These are phyloP conservation scores for Emberiza fucata DNA, from an alignment of 2,113 vertebrate species.

Conservation along the genomic window DNA sequence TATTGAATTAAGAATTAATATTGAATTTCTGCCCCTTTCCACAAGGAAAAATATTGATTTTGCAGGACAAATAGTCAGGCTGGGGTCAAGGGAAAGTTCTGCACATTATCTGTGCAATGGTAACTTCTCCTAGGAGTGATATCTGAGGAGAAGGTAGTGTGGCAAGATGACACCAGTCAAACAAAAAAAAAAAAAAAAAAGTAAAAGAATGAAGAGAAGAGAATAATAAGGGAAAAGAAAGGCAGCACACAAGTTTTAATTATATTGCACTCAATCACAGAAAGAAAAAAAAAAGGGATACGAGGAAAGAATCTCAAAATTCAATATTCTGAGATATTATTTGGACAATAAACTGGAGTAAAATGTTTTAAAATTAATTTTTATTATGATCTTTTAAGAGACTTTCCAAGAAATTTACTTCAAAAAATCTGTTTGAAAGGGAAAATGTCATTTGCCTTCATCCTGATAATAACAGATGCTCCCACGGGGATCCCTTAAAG, in stretches of 20 bases:
- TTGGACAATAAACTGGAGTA: not conserved
- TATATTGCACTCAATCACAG: not conserved
- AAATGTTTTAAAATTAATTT: not conserved
- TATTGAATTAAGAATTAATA: slow-evolving; percentile 27
- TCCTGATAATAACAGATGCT: not conserved
- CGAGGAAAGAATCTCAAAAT: not conserved
- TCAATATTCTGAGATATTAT: not conserved
- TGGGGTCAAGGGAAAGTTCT: not conserved
- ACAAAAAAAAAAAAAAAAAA: not conserved
- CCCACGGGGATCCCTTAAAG: not conserved
- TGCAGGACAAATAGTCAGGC: not conserved
- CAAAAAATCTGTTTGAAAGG: not conserved
- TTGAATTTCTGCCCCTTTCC: not conserved
- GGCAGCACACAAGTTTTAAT: not conserved
- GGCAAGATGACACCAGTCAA: not conserved
- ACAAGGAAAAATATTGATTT: not conserved
- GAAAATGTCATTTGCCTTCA: not conserved
- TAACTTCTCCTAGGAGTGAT: not conserved
- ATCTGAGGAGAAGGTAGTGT: not conserved
- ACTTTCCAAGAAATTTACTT: not conserved
- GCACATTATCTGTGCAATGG: not conserved
- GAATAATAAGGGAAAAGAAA: not conserved
- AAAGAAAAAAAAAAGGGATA: not conserved
- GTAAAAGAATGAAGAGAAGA: not conserved
- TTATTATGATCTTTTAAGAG: not conserved